Evolutionary conservation across 2,113 vertebrate species (phyloP), one percentile per base, ranked within the genome.

Genomic region (Casuarius casuarius): DNA sequence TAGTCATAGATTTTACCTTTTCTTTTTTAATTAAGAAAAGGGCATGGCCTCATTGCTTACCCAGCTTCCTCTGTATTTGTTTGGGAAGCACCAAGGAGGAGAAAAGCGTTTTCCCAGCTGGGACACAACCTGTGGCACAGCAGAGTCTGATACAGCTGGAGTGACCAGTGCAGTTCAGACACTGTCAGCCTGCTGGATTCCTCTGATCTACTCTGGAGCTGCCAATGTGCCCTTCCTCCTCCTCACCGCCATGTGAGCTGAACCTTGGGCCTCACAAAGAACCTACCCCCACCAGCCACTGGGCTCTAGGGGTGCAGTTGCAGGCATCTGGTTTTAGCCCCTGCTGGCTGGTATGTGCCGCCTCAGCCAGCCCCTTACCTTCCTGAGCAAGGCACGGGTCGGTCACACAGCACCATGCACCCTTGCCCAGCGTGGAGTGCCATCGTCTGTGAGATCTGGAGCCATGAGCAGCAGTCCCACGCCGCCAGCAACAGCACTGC

Each of bases 391-490:
- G 40, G 61, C 78, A 65, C 38, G 1, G 3, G 49, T 72, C 2
- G 2, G 14, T 61, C 5, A 0, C 38, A 10, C 29, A 67, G 77
- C 1, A 1, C 74, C 63, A 68, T 58, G 40, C 61, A 38, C 0
- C 0, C 28, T 61, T 0, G 0, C 18, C 74, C 4, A 2, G 59
- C 6, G 0, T 4, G 73, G 42, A 86, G 65, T 20, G 38, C 46
- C 56, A 3, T 21, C 1, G 0, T 10, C 66, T 44, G 44, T 31
- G 29, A 76, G 40, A 44, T 35, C 78, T 70, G 54, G 66, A 82
- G 44, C 59, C 19, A 28, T 68, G 22, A 22, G 52, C 51, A 81
- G 66, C 73, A 61, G 68, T 31, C 14, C 54, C 2, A 2, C 26
- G 56, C 21, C 46, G 66, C 56, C 61, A 81, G 31, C 65, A 75